Evolutionary conservation across 2,113 vertebrate species (phyloP), one percentile per base, ranked within the genome.

Genomic region (Murina feae): DNA sequence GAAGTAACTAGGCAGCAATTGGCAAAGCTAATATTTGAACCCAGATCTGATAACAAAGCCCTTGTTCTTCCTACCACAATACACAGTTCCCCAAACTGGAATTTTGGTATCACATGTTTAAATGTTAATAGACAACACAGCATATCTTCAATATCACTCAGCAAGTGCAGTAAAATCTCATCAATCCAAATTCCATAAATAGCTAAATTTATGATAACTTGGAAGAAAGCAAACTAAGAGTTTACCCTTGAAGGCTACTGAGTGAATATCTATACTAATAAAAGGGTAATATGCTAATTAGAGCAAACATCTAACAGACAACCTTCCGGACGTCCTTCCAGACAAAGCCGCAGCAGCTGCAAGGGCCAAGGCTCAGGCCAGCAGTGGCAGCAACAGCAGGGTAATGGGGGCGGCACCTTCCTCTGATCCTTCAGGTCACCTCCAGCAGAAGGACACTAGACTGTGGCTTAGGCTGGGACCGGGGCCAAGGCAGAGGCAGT

Each of bases 121-220:
- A 89, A 30, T 58, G 18, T 78, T 91, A 74, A 87, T 30, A 96
- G 86, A 87, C 51, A 74, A 60, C 69, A 71, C 6, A 28, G 53
- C 47, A 39, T 47, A 89, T 53, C 83, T 82, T 87, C n/a, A 14
- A 28, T 89, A 20, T 93, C 75, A 91, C 55, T 90, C 87, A 89
- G 63, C 47, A 81, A 95, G 94, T 91, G 96, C 92, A 95, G 79
- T 95, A 72, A 96, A 96, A 94, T 78, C 91, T 96, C 96, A 96
- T 90, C 68, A 86, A 95, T 83, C 92, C 79, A 69, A 89, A 96
- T 90, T 90, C 58, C 12, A 6, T 32, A 81, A 81, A 47, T 71
- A 71, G 80, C 84, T 63, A 49, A 75, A 49, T 93, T 53, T 9
- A 65, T 35, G n/a, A 47, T 58, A 94, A 89, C 42, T 42, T 35